A percentile compares a stretch with the other conserved stretches of the same genome.
phyloP scores from a whole-genome alignment of 2,888 invertebrate species.

The Euzetes globulus region DNA sequence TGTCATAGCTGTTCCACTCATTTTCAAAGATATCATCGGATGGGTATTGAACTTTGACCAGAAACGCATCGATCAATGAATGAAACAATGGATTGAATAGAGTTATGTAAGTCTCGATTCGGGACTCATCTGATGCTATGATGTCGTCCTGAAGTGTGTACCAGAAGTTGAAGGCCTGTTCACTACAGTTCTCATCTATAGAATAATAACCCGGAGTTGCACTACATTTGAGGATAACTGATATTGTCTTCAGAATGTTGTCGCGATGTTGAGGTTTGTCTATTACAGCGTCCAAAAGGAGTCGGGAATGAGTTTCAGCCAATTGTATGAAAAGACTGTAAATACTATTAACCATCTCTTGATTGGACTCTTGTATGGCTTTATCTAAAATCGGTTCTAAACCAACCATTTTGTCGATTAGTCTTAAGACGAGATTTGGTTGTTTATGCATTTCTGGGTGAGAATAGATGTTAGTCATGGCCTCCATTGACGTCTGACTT shows the following conservation, averaged over 20 bases:
- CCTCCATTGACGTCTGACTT: slow-evolving; percentile 58
- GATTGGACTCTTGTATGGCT: slow-evolving; percentile 46
- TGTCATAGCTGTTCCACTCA: slow-evolving; percentile 64
- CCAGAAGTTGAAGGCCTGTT: slow-evolving; percentile 82
- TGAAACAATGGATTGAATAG: slow-evolving; percentile 69
- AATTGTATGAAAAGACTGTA: slow-evolving; percentile 52
- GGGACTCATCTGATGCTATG: slow-evolving; percentile 50
- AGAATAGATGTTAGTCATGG: slow-evolving; percentile 55
- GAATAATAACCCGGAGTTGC: slow-evolving; percentile 76
- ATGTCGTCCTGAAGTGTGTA: slow-evolving; percentile 73
- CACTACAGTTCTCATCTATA: slow-evolving; percentile 75
- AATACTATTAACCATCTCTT: slow-evolving; percentile 52
- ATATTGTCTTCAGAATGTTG: slow-evolving; percentile 58
- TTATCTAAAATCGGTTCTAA: slow-evolving; percentile 50
- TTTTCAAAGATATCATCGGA: slow-evolving; percentile 52
- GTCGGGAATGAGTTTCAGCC: slow-evolving; percentile 62
- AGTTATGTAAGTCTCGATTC: slow-evolving; percentile 52
- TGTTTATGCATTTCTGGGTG: slow-evolving; percentile 58
- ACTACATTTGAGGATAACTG: slow-evolving; percentile 68
- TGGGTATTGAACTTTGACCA: slow-evolving; percentile 72
- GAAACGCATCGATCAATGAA: slow-evolving; percentile 64
- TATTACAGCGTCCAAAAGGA: slow-evolving; percentile 53
- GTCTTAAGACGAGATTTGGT: slow-evolving; percentile 53
- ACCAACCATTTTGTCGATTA: slow-evolving; percentile 56
- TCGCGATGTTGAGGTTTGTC: slow-evolving; percentile 53